Evolutionary conservation across 2,888 invertebrate genomes (phyloP).

Genomic region (Agrilus biguttatus): DNA sequence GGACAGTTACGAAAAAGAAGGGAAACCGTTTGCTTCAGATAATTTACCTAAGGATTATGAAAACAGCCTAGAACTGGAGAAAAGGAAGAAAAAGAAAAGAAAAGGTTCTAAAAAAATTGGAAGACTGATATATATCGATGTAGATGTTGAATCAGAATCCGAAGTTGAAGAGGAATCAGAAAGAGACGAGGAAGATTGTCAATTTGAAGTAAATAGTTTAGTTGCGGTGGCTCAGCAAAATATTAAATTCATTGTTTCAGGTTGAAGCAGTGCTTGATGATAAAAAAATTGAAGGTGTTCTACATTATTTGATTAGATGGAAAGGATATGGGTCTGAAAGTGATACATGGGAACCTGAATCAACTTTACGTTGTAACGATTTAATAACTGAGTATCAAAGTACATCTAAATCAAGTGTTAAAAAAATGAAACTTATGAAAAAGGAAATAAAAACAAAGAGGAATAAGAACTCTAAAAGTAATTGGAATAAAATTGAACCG

Average conservation of each 20-base stretch:
- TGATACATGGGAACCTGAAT: constrained; percentile 66
- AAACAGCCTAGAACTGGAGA: too few species aligned
- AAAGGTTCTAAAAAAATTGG: too few species aligned
- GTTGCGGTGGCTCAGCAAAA: neutral
- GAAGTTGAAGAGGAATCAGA: constrained; percentile 15
- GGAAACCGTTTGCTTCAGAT: too few species aligned
- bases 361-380: constrained; percentile 54
- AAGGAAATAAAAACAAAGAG: constrained; percentile 14
- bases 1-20: too few species aligned
- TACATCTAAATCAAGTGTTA: neutral
- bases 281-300: constrained; percentile 50
- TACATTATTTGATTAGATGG: constrained; percentile 62
- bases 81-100: too few species aligned
- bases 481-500: constrained; percentile 43
- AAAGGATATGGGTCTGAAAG: constrained; percentile 55
- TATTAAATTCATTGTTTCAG: constrained; percentile 23
- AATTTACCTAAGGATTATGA: too few species aligned
- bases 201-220: constrained; percentile 22
- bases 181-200: constrained; percentile 23
- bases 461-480: constrained; percentile 27
- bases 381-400: constrained; percentile 39
- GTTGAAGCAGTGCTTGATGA: constrained; percentile 58
- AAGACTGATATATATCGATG: too few species aligned
- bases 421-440: constrained; percentile 21
- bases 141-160: constrained; percentile 13